These are phyloP conservation scores for Bovichtus variegatus DNA, from an alignment of 2,797 vertebrate genomes.

Conservation along the genomic window DNA sequence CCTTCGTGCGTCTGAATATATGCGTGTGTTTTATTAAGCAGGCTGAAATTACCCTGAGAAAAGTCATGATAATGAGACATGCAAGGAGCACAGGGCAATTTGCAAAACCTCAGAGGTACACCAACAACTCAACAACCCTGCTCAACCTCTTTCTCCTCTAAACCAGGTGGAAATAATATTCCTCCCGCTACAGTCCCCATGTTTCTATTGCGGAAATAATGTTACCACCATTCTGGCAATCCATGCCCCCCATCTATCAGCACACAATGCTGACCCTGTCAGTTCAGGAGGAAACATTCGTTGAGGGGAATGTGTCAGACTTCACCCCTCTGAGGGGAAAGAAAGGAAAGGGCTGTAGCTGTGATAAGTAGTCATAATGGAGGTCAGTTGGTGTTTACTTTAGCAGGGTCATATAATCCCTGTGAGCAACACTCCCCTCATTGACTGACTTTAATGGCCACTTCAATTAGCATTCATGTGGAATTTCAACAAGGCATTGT, in stretches of 20 bases:
- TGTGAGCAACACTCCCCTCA: slow-evolving; percentile 67
- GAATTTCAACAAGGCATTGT: slow-evolving; percentile 66
- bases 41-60: slow-evolving; percentile 73
- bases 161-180: slow-evolving; percentile 77
- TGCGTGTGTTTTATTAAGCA: slow-evolving; percentile 68
- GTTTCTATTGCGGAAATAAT: slow-evolving; percentile 53
- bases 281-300: slow-evolving; percentile 66
- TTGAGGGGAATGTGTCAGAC: slow-evolving; percentile 77
- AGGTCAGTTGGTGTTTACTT: slow-evolving; percentile 82
- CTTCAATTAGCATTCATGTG: slow-evolving; percentile 81
- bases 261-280: slow-evolving; percentile 54
- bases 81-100: slow-evolving; percentile 60
- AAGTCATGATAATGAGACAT: slow-evolving; percentile 74
- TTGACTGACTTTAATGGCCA: slow-evolving; percentile 75
- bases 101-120: slow-evolving; percentile 70
- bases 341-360: slow-evolving; percentile 74
- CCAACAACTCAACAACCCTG: slow-evolving; percentile 40
- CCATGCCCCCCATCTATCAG: slow-evolving; percentile 62
- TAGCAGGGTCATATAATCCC: slow-evolving; percentile 78
- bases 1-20: slow-evolving; percentile 55
- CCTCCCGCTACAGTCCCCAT: slow-evolving; percentile 39
- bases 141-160: slow-evolving; percentile 40
- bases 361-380: slow-evolving; percentile 82
- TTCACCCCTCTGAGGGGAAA: slow-evolving; percentile 71
- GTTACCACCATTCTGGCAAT: slow-evolving; percentile 43